Conservation (phyloP, 2,888 invertebrate genomes). For the Rhagonycha fulva region DNA sequence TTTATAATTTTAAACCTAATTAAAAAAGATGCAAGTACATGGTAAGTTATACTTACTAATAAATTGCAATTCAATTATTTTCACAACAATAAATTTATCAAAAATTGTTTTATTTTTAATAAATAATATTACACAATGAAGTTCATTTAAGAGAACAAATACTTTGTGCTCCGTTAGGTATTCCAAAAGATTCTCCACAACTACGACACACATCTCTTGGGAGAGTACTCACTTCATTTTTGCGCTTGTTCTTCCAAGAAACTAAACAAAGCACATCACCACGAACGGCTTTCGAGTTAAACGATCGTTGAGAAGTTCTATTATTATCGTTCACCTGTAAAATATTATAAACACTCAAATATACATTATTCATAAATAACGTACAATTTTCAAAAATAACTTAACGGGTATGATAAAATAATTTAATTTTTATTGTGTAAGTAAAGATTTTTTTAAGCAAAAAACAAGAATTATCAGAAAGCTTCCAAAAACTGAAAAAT, state of each 20-base stretch:
- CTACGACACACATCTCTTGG: constrained; percentile 43
- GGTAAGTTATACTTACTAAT: neutral
- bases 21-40: neutral
- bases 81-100: neutral
- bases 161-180: constrained; percentile 28
- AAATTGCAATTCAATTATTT: neutral
- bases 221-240: constrained; percentile 23
- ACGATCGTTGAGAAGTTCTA: constrained; percentile 32
- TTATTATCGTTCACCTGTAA: constrained; percentile 29
- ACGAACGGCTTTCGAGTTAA: constrained; percentile 31
- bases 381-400: neutral
- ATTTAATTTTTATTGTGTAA: too few species aligned
- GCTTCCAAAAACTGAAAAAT: too few species aligned
- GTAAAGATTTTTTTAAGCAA: too few species aligned
- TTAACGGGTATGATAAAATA: too few species aligned
- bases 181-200: constrained; percentile 45
- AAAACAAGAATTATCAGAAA: too few species aligned
- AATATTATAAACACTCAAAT: neutral
- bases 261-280: constrained; percentile 45
- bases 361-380: neutral
- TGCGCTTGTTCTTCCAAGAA: constrained; percentile 44
- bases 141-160: neutral
- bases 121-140: neutral
- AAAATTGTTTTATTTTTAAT: neutral
- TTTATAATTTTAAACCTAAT: neutral